Evolutionary conservation across 2,888 invertebrate genomes (phyloP).

Genomic region (Agriopis leucophaearia): DNA sequence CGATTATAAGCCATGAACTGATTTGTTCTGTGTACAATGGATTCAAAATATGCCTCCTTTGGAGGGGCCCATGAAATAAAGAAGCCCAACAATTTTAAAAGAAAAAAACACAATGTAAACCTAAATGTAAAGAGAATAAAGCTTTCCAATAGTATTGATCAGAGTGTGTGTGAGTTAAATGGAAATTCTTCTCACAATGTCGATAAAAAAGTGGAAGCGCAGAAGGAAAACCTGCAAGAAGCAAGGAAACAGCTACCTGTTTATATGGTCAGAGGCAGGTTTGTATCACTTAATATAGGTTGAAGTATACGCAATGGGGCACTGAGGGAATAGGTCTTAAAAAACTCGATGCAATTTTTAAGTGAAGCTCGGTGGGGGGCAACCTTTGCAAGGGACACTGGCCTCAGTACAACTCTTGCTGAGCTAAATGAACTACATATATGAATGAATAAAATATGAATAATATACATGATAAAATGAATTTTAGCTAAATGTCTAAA

Average conservation of each 20-base stretch:
- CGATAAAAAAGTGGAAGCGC: slow-evolving; percentile 48
- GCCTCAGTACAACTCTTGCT: too few relatives aligned
- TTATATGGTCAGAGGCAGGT: slow-evolving; percentile 81
- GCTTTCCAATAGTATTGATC: slow-evolving; percentile 44
- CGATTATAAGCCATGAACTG: neutral
- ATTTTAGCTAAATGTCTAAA: too few relatives aligned
- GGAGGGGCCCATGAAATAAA: slow-evolving; percentile 58
- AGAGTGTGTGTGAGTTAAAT: slow-evolving; percentile 47
- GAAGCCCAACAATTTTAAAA: slow-evolving; percentile 58
- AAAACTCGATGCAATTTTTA: too few relatives aligned
- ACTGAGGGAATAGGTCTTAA: too few relatives aligned
- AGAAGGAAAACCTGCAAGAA: slow-evolving; percentile 65
- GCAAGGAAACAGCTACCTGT: slow-evolving; percentile 84
- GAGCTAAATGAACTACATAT: too few relatives aligned
- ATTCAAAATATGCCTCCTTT: slow-evolving; percentile 77
- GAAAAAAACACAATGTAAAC: slow-evolving; percentile 57
- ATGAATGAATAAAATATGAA: too few relatives aligned
- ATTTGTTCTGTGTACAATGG: slow-evolving; percentile 57
- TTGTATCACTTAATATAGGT: slow-evolving; percentile 33
- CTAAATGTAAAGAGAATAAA: slow-evolving; percentile 68
- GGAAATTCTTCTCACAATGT: slow-evolving; percentile 46
- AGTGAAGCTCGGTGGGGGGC: too few relatives aligned
- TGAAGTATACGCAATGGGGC: too few relatives aligned
- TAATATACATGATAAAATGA: too few relatives aligned
- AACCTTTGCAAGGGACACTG: too few relatives aligned